A percentile compares a stretch with the other conserved stretches of the same genome.
Conservation (phyloP, 2,888 invertebrate species). For the Reticulitermes lucifugus region DNA sequence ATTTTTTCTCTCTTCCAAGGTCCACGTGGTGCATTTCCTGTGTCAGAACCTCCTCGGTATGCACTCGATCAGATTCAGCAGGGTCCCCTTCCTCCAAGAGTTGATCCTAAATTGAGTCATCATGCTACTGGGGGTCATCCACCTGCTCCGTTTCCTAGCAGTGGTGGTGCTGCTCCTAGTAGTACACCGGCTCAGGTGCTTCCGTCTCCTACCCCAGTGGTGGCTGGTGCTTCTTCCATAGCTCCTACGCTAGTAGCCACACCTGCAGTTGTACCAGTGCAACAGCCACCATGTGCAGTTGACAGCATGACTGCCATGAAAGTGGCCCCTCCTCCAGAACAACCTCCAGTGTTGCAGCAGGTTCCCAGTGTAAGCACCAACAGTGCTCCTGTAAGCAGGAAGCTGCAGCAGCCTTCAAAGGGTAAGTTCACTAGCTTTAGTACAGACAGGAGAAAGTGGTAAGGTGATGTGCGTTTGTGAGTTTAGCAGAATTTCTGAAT, state of each 20-base stretch:
- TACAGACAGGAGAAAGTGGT: no score
- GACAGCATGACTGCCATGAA: slow-evolving; percentile 27
- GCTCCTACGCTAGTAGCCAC: slow-evolving; percentile 11
- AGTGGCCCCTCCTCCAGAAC: slow-evolving; percentile 53
- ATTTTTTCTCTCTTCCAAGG: slow-evolving; percentile 11
- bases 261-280: neutral
- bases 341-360: slow-evolving; percentile 37
- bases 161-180: neutral
- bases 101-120: slow-evolving; percentile 30
- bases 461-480: no score
- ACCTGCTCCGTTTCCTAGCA: slow-evolving; percentile 47
- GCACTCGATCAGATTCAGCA: slow-evolving; percentile 33
- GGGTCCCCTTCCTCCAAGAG: slow-evolving; percentile 37
- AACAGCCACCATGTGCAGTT: slow-evolving; percentile 51
- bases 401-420: slow-evolving; percentile 13
- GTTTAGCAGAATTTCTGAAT: no score
- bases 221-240: slow-evolving; percentile 16
- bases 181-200: slow-evolving; percentile 25
- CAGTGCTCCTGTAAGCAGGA: slow-evolving; percentile 19
- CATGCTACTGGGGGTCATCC: slow-evolving; percentile 41
- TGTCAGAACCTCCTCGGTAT: slow-evolving; percentile 37
- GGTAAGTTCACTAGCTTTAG: neutral
- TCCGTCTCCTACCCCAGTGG: slow-evolving; percentile 20
- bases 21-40: slow-evolving; percentile 35
- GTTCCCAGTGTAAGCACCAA: slow-evolving; percentile 7